These are phyloP conservation scores for Morone chrysops DNA, from an alignment of 2,113 vertebrate genomes.

Conservation along the genomic window DNA sequence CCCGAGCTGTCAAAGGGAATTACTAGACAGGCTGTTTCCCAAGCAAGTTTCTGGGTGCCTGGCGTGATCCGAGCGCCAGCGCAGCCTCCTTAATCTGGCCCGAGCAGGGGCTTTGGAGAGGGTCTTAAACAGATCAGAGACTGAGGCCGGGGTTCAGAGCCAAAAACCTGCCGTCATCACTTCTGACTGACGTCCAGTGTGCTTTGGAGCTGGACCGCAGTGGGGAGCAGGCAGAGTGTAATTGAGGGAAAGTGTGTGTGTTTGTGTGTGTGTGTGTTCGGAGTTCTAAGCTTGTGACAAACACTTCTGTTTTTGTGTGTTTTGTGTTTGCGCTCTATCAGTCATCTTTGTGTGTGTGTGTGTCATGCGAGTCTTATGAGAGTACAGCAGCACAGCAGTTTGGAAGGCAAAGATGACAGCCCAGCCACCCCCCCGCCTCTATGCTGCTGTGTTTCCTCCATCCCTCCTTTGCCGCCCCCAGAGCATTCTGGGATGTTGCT, in stretches of 20 bases:
- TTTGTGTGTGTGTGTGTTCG: not conserved
- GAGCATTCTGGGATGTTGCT: conserved; percentile 75
- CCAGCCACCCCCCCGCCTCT: not conserved
- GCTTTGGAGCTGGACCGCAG: conserved; percentile 40
- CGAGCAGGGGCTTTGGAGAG: conserved; percentile 68
- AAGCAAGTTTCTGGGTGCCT: conserved; percentile 56
- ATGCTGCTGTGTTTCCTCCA: conserved; percentile 42
- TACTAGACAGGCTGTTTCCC: conserved; percentile 74
- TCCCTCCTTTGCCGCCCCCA: conserved; percentile 45
- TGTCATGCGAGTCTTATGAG: conserved; percentile 30
- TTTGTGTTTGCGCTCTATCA: conserved; percentile 8
- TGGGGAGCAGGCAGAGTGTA: not conserved
- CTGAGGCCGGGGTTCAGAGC: conserved; percentile 49
- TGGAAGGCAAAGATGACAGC: conserved; percentile 59
- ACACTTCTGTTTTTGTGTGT: conserved; percentile 4
- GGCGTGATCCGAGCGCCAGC: conserved; percentile 39
- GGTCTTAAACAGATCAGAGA: conserved; percentile 80
- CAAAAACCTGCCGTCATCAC: conserved; percentile 64
- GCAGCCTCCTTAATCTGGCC: conserved; percentile 71
- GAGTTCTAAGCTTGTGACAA: not conserved
- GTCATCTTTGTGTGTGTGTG: not conserved
- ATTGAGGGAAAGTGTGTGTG: conserved; percentile 10
- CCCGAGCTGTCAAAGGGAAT: conserved; percentile 79
- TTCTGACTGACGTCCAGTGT: conserved; percentile 54
- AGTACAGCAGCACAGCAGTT: conserved; percentile 18